phyloP scores from a whole-genome alignment of 2,888 invertebrate species.

The Epinotia brunnichana region DNA sequence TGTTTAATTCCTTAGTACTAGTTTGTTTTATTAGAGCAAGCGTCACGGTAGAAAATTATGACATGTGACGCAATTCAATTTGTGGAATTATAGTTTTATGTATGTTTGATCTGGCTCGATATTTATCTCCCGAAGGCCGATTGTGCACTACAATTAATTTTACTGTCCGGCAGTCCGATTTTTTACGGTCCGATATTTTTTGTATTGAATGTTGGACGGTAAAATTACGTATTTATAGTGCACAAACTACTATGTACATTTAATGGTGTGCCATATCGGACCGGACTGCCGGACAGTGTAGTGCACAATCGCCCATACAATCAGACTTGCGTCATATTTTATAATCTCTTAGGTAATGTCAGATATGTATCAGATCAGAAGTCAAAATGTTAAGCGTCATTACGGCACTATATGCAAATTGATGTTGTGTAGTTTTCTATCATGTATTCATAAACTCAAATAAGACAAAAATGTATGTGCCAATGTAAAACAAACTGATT shows the following conservation, averaged over 20 bases:
- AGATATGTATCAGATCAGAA: not conserved
- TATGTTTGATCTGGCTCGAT: not conserved
- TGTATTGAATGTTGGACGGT: too few species aligned
- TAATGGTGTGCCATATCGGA: too few species aligned
- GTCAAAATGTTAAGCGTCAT: not conserved
- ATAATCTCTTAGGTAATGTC: not conserved
- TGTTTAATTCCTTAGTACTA: conserved; percentile 5
- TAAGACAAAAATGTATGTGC: conserved; percentile 3
- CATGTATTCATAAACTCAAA: not conserved
- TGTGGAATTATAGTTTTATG: not conserved
- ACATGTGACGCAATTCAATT: conserved; percentile 3
- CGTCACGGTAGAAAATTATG: not conserved
- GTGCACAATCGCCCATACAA: not conserved
- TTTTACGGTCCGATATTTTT: too few species aligned
- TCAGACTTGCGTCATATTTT: not conserved
- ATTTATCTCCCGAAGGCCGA: not conserved
- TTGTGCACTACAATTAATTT: too few species aligned
- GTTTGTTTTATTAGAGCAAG: not conserved
- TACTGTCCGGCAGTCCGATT: too few species aligned
- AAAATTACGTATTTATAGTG: too few species aligned
- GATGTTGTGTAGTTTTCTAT: not conserved
- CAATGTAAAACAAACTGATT: not conserved
- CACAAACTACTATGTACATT: too few species aligned
- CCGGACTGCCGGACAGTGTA: too few species aligned
- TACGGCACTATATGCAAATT: not conserved